Evolutionary conservation across 2,888 invertebrate species (phyloP), one percentile per base, ranked within the genome.

Genomic region (Apamea monoglypha): DNA sequence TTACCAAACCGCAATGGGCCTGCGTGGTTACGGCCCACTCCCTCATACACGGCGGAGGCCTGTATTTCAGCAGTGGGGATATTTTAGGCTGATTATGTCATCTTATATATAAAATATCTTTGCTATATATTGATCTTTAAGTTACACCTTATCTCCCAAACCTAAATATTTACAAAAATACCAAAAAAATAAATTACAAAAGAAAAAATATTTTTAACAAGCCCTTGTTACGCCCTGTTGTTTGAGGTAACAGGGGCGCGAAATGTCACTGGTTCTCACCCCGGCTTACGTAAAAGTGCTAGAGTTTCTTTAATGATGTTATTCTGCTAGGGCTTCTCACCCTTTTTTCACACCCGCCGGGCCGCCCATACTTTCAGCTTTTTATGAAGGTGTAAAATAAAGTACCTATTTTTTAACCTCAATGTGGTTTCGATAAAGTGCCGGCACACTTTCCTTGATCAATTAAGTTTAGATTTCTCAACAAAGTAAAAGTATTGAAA

Each of bases 281-380:
- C 70, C 53, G 29, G 72, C 76, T 87, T 85, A 81, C 72, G 82
- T 75, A 81, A 80, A 84, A 85, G 88, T 85, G 86, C 53, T 61
- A 40, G 71, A 75, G 61, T 77, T 85, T 69, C 72, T 85, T 77
- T 85, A 85, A 85, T 88, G 82, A 88, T 75, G 88, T 85, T 81
- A 85, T 85, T 88, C 73, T 77, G 80, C 64, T 63, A 82, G 61
- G 69, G 40, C 3, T 56, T 75, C 36, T 56, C 82, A 81, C 88
- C 88, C 67, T 25, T 81, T 84, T 25, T 85, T 85, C 69, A 56
- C 86, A 67, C 88, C 74, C 74, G 5, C n/a, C n/a, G n/a, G n/a
- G n/a, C n/a, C n/a, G n/a, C 74, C 71, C 76, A 40, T 61, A 40
- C 66, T 76, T 72, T 74, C 6, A 53, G 66, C 36, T 64, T 68